A percentile compares a stretch with the other conserved stretches of the same genome.
Evolutionary conservation across 2,797 vertebrate genomes (phyloP).

Genomic region (Pyrocephalus nanus): DNA sequence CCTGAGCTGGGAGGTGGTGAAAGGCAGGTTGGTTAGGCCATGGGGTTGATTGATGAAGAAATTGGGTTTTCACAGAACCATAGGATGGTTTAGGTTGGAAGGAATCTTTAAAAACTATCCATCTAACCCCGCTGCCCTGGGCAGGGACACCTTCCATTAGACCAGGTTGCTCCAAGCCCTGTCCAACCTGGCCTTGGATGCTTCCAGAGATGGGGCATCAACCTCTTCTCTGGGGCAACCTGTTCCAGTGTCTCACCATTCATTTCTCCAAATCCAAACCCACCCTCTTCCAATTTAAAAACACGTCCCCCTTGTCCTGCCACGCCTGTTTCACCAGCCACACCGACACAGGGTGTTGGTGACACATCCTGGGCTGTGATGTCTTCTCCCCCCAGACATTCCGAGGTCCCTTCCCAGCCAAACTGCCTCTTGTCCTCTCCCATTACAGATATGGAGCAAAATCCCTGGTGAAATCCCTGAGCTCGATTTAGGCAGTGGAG

Average conservation of each 20-base stretch:
- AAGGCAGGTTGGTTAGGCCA: background rate
- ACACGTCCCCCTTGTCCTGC: background rate
- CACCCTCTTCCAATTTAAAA: background rate
- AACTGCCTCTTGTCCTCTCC: background rate
- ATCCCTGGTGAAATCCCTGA: background rate
- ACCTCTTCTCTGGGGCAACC: background rate
- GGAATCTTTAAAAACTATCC: background rate
- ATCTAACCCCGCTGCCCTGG: background rate
- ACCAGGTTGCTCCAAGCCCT: background rate
- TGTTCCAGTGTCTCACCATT: fast-evolving
- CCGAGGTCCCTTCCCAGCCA: background rate
- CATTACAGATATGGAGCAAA: fast-evolving
- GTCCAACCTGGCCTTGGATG: fast-evolving
- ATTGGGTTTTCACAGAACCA: background rate
- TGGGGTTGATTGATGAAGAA: background rate
- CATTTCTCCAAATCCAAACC: background rate
- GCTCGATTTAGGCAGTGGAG: background rate
- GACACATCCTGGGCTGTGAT: background rate
- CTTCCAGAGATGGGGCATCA: background rate
- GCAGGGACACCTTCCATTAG: background rate
- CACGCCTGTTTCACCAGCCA: background rate
- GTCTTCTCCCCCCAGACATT: background rate
- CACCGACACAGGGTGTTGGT: background rate
- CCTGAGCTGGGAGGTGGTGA: background rate
- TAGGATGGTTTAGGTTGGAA: background rate